Evolutionary conservation across 2,113 vertebrate species (phyloP).

Genomic region (Leucosticte australis): DNA sequence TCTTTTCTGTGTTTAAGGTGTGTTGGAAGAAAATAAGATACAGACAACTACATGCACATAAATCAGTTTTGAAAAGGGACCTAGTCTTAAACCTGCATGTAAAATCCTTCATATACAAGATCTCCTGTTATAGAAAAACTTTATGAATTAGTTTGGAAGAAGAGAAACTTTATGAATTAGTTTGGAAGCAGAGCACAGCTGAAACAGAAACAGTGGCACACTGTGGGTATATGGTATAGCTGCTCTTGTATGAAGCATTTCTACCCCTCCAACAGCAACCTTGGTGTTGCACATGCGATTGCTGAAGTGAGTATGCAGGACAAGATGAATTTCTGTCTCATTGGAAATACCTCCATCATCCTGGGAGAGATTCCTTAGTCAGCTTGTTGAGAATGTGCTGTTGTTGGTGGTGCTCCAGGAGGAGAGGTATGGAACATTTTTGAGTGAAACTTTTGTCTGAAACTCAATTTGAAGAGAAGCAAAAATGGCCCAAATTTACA

Average conservation of each 20-base stretch:
- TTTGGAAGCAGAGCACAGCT: background rate
- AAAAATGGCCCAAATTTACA: background rate
- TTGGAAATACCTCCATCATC: accelerated
- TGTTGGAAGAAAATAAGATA: background rate
- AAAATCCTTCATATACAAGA: background rate
- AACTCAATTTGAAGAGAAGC: background rate
- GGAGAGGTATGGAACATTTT: background rate
- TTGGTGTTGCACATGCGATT: background rate
- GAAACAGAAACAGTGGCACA: background rate
- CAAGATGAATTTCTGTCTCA: background rate
- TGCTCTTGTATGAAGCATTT: background rate
- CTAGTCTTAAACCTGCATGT: background rate
- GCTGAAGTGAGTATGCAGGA: background rate
- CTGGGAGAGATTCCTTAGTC: background rate
- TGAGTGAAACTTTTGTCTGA: background rate
- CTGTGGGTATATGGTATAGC: background rate
- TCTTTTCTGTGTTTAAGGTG: background rate
- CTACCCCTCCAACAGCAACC: accelerated
- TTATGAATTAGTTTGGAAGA: background rate
- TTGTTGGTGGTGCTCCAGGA: background rate
- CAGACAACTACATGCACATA: background rate
- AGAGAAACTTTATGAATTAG: background rate
- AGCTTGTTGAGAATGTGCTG: background rate
- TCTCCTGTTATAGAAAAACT: background rate
- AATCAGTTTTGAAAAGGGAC: background rate